Conservation (phyloP, 1,140 invertebrate genomes). For the Drosophila watanabei region DNA sequence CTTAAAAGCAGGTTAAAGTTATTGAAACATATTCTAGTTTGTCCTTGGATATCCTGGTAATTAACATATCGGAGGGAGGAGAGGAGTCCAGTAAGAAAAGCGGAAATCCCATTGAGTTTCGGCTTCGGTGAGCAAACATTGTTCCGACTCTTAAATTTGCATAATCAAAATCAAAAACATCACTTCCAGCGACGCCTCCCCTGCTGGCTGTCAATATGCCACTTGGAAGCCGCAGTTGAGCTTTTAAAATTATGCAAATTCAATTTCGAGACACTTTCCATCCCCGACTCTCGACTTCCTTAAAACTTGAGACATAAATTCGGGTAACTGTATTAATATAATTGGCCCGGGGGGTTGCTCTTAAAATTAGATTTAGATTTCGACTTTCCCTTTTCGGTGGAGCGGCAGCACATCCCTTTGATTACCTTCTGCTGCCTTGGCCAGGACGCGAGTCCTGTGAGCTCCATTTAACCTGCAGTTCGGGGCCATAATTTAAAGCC, state of each 20-base stretch:
- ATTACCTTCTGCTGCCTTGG: slow-evolving; percentile 41
- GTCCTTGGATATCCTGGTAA: slow-evolving; percentile 4
- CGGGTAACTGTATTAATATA: slow-evolving; percentile 83
- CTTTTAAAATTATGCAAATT: slow-evolving; percentile 85
- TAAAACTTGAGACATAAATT: slow-evolving; percentile 67
- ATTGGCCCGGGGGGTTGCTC: slow-evolving; percentile 71
- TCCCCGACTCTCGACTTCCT: neutral
- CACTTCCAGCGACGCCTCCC: slow-evolving; percentile 63
- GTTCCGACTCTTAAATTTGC: slow-evolving; percentile 84
- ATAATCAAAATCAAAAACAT: slow-evolving; percentile 85
- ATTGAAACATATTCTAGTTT: slow-evolving; percentile 11
- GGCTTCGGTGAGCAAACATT: slow-evolving; percentile 73
- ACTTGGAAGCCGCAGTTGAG: slow-evolving; percentile 77
- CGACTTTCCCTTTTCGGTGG: slow-evolving; percentile 4
- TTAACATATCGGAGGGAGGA: slow-evolving; percentile 6
- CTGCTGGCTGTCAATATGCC: slow-evolving; percentile 71
- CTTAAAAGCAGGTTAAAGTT: neutral
- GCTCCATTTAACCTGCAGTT: slow-evolving; percentile 44
- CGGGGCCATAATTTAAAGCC: slow-evolving; percentile 66
- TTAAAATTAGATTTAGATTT: slow-evolving; percentile 77
- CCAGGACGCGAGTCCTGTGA: slow-evolving; percentile 23
- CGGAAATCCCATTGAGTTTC: slow-evolving; percentile 53
- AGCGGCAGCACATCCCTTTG: slow-evolving; percentile 10
- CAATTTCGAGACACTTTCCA: slow-evolving; percentile 76
- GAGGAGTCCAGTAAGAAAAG: neutral